Evolutionary conservation across 2,113 vertebrate genomes (phyloP), one percentile per base, ranked within the genome.

Genomic region (Myodes glareolus): DNA sequence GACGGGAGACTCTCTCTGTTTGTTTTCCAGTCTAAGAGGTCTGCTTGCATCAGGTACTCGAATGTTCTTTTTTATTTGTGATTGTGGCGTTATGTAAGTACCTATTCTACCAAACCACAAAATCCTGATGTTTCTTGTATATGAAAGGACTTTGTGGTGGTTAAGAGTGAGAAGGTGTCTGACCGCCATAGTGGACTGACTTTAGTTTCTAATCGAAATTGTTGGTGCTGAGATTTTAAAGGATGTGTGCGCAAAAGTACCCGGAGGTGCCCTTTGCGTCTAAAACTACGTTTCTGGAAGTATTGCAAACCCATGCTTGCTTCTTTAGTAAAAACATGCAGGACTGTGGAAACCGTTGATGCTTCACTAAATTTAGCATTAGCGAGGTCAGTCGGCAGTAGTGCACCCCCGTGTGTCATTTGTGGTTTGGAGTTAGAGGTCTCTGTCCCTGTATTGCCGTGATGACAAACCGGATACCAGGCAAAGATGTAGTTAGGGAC

Each of bases 191-290:
- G 50, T n/a, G 47, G 33, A 89, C 39, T 12, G 25, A 58, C n/a
- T 72, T 50, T 17, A 68, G 31, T 75, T 88, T 68, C 58, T 86
- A 25, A 86, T 68, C 47, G 63, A 80, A 95, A 17, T 72, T 3
- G 7, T 90, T 90, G 86, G 58, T 33, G 84, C 55, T 70, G 25
- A 76, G 17, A 23, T 75, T 95, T 94, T 97, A 29, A 70, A 88
- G 88, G 65, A 1, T 68, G 47, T 65, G 31, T 68, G 17, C 36
- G 36, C 75, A 94, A 91, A 76, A 27, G 33, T 77, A 17, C 19
- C 42, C 42, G 61, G 63, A 68, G 39, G 50, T 94, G 65, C 36
- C 50, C 31, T 88, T 86, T 75, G 45, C 63, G 23, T 72, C 85
- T 72, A 55, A 91, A 85, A 63, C 81, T 86, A 0, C 45, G 19